These are phyloP conservation scores for Thalassophryne amazonica DNA, from an alignment of 2,797 vertebrate genomes.

Conservation along the genomic window DNA sequence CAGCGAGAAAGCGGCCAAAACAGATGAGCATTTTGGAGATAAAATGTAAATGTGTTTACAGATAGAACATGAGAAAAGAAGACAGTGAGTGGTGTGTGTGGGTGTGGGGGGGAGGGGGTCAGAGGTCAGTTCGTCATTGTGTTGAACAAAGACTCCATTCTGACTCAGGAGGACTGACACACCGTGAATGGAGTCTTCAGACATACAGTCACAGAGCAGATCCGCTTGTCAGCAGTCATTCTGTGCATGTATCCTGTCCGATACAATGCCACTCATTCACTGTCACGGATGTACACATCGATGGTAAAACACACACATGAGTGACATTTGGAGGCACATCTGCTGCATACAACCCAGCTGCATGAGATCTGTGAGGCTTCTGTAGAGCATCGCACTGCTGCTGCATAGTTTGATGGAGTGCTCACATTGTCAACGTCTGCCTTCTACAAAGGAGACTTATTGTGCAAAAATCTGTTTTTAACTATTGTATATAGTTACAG, in stretches of 20 bases:
- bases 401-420: conserved; percentile 36
- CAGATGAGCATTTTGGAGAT: neutral
- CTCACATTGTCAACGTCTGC: neutral
- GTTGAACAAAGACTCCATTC: conserved; percentile 53
- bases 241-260: conserved; percentile 41
- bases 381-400: conserved; percentile 27
- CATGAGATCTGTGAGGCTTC: conserved; percentile 24
- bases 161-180: conserved; percentile 10
- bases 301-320: conserved; percentile 46
- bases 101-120: conserved; percentile 8
- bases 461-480: too few species aligned
- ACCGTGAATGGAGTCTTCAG: conserved; percentile 20
- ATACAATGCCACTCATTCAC: conserved; percentile 57
- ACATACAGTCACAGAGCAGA: conserved; percentile 61
- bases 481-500: too few species aligned
- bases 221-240: conserved; percentile 59
- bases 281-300: conserved; percentile 36
- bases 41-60: conserved; percentile 32
- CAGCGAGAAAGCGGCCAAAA: neutral
- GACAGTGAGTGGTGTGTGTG: conserved; percentile 16
- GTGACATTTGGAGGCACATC: conserved; percentile 45
- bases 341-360: conserved; percentile 38
- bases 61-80: conserved; percentile 42
- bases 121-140: conserved; percentile 41
- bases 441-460: too few species aligned